Base-by-base conservation (phyloP, 2,888 invertebrate species). In the Hirtodrosophila trivittata region DNA sequence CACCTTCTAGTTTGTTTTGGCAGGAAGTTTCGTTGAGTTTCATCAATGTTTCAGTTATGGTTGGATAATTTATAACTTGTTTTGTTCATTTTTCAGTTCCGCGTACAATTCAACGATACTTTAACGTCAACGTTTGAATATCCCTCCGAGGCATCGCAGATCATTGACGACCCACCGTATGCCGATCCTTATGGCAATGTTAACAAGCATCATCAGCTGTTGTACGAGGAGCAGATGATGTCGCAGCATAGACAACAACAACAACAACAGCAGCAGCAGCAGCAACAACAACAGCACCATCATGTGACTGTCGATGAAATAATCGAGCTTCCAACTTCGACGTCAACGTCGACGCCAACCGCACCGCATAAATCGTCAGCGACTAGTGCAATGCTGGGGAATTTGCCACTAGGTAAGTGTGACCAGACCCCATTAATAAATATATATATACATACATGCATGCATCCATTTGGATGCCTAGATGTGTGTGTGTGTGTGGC, bases 121-220 rank as follows among this genome's bases (percentile, higher is more conserved):
- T 93, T 95, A 54, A 97, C 97, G 75, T 94, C 95, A 76, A 95
- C 96, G 50, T 97, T 95, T 92, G 98, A 98, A 92, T 98, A 98
- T 91, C 97, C 97, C 50, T 97, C 97, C 58, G 98, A 98, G 92
- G 93, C 94, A 64, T 96, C 96, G 39, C 92, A 97, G 87, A 91
- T 94, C 87, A 93, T 95, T 87, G 94, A 95, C 87, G 95, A 95
- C 71, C 91, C 92, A 66, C 80, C 84, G 35, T 83, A 76, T 66
- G 83, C 75, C 50, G 87, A 87, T 74, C 80, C 87, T n/a, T 84
- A 74, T 25, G 70, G 82, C 16, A 81, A 86, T 68, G 84, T 75
- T 10, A 75, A 67, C 50, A 80, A 86, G 42, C 86, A 78, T 39
- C 77, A 78, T 58, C 86, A 86, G 56, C 43, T 83, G 60, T 49